These are phyloP conservation scores for Chelidonichthys spinosus DNA, from an alignment of 2,797 vertebrate genomes.

Conservation along the genomic window DNA sequence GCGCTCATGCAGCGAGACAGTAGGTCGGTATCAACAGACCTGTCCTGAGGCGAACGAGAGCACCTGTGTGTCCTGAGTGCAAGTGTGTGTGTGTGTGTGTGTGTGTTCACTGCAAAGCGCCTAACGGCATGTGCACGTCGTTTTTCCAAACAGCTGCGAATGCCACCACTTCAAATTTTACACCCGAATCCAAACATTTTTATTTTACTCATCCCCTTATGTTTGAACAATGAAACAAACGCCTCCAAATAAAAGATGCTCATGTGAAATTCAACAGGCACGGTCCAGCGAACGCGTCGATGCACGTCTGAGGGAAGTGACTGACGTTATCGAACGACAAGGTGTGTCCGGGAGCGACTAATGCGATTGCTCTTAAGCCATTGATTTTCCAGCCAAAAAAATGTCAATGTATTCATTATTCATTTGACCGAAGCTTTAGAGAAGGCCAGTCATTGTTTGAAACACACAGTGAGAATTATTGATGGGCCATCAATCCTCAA, in stretches of 20 bases:
- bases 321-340: conserved; percentile 73
- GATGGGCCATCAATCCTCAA: conserved; percentile 65
- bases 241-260: conserved; percentile 29
- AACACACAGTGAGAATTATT: conserved; percentile 50
- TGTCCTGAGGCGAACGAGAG: conserved; percentile 67
- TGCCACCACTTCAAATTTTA: conserved; percentile 12
- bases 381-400: conserved; percentile 76
- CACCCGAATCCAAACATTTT: not conserved
- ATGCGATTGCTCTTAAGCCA: conserved; percentile 72
- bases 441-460: conserved; percentile 54
- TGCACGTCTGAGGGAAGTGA: conserved; percentile 72
- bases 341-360: conserved; percentile 70
- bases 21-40: conserved; percentile 56
- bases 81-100: conserved; percentile 15
- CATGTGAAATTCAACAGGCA: conserved; percentile 73
- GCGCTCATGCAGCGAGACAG: conserved; percentile 58
- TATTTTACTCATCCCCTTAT: not conserved
- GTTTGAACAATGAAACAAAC: not conserved
- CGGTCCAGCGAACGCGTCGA: conserved; percentile 57
- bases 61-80: conserved; percentile 57
- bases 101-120: conserved; percentile 13
- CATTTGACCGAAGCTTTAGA: conserved; percentile 64
- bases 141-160: conserved; percentile 15
- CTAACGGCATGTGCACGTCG: conserved; percentile 28
- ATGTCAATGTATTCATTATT: conserved; percentile 85